These are phyloP conservation scores for Catharus bicknelli DNA, from an alignment of 2,113 vertebrate species.

Conservation along the genomic window DNA sequence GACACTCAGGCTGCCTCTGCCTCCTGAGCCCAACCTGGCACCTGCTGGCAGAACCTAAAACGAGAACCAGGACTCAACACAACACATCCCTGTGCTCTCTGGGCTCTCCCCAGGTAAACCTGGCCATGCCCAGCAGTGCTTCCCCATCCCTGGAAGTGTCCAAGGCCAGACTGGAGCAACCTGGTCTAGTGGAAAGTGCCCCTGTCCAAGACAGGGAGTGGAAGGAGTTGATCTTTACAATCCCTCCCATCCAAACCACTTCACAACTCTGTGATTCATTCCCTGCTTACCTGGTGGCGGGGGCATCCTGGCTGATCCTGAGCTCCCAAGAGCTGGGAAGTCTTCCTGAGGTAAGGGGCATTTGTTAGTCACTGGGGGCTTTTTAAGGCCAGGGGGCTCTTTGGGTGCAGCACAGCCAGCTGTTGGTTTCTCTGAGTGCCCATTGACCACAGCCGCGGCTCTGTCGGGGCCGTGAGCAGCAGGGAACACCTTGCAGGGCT, in stretches of 20 bases:
- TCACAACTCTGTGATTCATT: accelerated
- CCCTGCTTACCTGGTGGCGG: slow-evolving; percentile 89
- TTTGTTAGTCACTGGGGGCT: slow-evolving; percentile 64
- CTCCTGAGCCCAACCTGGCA: background rate
- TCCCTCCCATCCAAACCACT: background rate
- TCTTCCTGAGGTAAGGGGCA: slow-evolving; percentile 83
- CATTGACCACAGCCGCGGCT: slow-evolving; percentile 67
- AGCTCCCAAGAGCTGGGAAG: slow-evolving; percentile 87
- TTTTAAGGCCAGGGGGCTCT: slow-evolving; percentile 72
- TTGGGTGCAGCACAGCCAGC: slow-evolving; percentile 47
- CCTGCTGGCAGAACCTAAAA: background rate
- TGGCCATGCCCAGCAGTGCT: accelerated
- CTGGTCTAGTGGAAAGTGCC: no score
- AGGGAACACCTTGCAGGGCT: background rate
- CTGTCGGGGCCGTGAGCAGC: background rate
- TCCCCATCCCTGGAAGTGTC: background rate
- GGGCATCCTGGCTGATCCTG: slow-evolving; percentile 82
- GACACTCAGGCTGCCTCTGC: background rate
- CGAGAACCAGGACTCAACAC: accelerated
- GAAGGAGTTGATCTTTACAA: background rate
- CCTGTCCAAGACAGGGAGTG: background rate
- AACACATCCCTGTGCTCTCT: accelerated
- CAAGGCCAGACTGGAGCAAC: background rate
- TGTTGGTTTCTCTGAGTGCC: slow-evolving; percentile 74
- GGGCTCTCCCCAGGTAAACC: no score